Conservation (phyloP, 2,888 invertebrate species). For the Drosophila longiperda region DNA sequence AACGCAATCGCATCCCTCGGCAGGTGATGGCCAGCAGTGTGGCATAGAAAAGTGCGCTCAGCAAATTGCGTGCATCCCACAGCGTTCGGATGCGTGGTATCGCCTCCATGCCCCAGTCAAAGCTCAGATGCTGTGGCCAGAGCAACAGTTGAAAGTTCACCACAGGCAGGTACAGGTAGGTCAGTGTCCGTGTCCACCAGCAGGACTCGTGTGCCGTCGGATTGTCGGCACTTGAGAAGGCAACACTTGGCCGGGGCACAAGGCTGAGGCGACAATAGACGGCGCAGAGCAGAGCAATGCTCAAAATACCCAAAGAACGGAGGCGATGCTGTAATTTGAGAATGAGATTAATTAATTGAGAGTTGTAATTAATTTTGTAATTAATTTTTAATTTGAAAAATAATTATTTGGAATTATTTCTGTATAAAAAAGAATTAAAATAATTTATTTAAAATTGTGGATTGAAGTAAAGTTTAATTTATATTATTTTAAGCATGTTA, state of each 20-base stretch:
- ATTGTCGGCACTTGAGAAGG: slow-evolving; percentile 97
- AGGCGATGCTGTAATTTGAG: slow-evolving; percentile 87
- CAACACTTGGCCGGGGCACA: slow-evolving; percentile 89
- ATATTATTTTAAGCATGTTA: no score
- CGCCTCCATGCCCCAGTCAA: slow-evolving; percentile 99
- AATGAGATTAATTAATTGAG: slow-evolving; percentile 64
- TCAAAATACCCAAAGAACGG: slow-evolving; percentile 89
- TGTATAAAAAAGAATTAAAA: accelerated
- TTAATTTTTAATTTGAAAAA: background rate
- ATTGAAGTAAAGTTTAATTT: background rate
- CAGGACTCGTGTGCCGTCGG: slow-evolving; percentile 93
- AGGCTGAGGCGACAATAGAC: slow-evolving; percentile 91
- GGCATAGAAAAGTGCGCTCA: slow-evolving; percentile 91
- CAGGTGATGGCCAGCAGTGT: slow-evolving; percentile 82
- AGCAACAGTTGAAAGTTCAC: slow-evolving; percentile 95
- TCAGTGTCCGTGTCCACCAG: slow-evolving; percentile 93
- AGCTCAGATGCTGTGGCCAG: slow-evolving; percentile 94
- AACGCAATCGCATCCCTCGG: slow-evolving; percentile 37
- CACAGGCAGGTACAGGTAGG: slow-evolving; percentile 96
- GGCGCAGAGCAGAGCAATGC: slow-evolving; percentile 88
- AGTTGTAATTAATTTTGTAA: background rate
- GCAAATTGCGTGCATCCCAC: slow-evolving; percentile 92
- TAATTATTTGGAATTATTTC: background rate
- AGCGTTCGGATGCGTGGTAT: slow-evolving; percentile 93
- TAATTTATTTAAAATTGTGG: background rate